Conservation (phyloP, 1,140 invertebrate species). For the Leguminivora glycinivorella region DNA sequence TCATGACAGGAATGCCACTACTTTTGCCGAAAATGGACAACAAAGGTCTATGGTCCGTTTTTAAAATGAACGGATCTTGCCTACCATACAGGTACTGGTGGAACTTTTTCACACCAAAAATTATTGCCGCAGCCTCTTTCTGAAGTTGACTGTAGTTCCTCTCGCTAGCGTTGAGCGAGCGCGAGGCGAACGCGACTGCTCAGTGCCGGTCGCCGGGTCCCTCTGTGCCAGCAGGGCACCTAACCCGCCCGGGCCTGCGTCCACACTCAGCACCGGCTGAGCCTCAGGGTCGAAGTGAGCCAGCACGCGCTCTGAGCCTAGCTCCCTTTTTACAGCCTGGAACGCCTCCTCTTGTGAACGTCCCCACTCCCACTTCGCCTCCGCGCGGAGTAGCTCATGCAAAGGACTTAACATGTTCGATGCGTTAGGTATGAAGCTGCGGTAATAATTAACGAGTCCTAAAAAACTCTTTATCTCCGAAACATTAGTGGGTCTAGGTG, state of each 20-base stretch:
- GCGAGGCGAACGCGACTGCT: neutral
- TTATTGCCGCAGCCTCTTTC: slow-evolving; percentile 25
- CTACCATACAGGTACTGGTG: slow-evolving; percentile 15
- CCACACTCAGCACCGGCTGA: neutral
- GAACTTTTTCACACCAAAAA: no score
- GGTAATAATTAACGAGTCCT: slow-evolving; percentile 27
- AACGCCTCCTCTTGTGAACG: slow-evolving; percentile 1
- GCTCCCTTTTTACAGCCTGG: slow-evolving; percentile 10
- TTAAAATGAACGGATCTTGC: slow-evolving; percentile 20
- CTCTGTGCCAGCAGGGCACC: neutral
- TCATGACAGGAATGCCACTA: no score
- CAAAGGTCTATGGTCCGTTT: no score
- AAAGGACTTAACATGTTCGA: neutral
- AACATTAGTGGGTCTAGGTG: neutral
- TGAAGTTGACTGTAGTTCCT: no score
- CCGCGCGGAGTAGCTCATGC: slow-evolving; percentile 5
- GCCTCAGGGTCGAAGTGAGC: slow-evolving; percentile 20
- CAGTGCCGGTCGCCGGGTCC: neutral
- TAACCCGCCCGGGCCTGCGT: neutral
- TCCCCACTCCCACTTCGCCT: slow-evolving; percentile 12
- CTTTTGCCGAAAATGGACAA: no score
- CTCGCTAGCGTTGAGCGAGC: no score
- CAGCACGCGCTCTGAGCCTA: slow-evolving; percentile 2
- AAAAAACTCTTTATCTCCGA: slow-evolving; percentile 12
- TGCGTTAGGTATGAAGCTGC: slow-evolving; percentile 20